Evolutionary conservation across 2,113 vertebrate genomes (phyloP).

Genomic region (Lepus europaeus): DNA sequence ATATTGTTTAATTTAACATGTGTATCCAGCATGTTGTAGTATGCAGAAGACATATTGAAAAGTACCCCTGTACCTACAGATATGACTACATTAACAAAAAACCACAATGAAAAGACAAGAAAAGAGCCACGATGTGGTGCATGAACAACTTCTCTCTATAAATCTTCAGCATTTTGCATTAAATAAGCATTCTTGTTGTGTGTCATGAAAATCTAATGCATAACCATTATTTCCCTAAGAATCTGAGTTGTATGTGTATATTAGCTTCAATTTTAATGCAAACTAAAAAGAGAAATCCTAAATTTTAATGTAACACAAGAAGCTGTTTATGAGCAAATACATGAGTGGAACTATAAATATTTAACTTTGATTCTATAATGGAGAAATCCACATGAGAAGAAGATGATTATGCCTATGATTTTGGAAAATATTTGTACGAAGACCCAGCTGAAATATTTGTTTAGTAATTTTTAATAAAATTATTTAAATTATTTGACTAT

Average conservation of each 20-base stretch:
- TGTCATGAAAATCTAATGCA: neutral
- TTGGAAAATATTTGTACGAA: neutral
- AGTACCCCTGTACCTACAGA: neutral
- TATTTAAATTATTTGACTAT: neutral
- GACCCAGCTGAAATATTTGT: neutral
- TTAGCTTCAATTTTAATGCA: neutral
- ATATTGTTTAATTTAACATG: neutral
- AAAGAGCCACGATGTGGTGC: neutral
- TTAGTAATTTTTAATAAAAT: neutral
- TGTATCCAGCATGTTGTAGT: neutral
- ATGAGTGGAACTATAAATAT: neutral
- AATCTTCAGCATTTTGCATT: neutral
- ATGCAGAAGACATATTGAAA: neutral
- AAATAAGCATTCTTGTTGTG: neutral
- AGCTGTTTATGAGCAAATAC: neutral
- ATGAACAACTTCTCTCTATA: neutral
- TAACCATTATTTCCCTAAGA: neutral
- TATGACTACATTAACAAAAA: neutral
- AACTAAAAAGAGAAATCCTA: neutral
- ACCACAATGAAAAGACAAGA: neutral
- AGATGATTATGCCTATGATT: neutral
- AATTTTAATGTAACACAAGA: neutral
- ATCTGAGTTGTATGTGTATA: neutral
- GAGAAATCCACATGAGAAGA: neutral
- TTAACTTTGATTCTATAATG: neutral